Conservation (phyloP, 2,113 vertebrate genomes). For the Zosterops hypoxanthus region DNA sequence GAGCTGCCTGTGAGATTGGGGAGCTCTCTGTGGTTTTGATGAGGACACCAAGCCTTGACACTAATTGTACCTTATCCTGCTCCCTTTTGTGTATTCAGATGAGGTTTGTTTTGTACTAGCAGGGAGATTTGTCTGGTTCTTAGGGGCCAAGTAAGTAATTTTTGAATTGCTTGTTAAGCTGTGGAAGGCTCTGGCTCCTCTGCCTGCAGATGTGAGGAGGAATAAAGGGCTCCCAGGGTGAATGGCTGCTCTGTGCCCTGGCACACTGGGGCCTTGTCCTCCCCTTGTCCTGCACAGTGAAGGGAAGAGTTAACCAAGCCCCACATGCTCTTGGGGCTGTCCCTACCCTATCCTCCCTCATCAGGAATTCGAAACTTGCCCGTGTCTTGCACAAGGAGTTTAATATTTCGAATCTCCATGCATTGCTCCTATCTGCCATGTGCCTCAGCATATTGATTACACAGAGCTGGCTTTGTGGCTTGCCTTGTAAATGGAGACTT, state of each 20-base stretch:
- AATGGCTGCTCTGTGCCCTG: background rate
- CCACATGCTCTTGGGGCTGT: background rate
- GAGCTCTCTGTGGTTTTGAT: background rate
- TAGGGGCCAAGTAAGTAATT: background rate
- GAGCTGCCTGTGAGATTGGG: background rate
- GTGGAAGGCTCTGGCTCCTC: background rate
- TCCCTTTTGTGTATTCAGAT: background rate
- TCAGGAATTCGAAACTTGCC: conserved; percentile 69
- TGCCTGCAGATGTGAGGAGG: background rate
- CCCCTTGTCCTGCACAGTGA: background rate
- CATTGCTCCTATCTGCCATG: conserved; percentile 54
- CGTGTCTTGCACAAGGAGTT: conserved; percentile 44
- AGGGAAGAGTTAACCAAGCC: conserved; percentile 12
- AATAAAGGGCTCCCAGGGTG: background rate
- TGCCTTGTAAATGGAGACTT: conserved; percentile 45
- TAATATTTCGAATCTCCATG: conserved; percentile 72
- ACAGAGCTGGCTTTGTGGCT: background rate
- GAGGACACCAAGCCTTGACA: background rate
- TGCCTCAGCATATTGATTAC: conserved; percentile 68
- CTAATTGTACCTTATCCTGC: background rate
- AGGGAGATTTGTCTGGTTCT: background rate
- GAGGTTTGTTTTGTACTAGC: background rate
- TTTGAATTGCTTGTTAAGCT: background rate
- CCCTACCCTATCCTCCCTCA: conserved; percentile 19
- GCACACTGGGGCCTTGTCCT: background rate